phyloP scores from a whole-genome alignment of 2,113 vertebrate genomes.

The Semicossyphus pulcher region DNA sequence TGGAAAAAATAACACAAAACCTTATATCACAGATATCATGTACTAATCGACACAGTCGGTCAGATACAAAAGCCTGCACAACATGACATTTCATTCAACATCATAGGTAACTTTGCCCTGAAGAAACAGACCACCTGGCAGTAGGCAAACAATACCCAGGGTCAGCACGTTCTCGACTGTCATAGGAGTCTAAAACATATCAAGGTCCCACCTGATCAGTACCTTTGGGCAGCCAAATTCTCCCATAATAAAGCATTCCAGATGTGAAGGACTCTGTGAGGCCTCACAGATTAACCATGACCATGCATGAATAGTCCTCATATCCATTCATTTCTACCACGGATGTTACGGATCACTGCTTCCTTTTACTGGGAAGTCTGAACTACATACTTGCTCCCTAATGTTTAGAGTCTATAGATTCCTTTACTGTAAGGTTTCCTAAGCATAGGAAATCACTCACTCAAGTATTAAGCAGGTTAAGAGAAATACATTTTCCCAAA shows the following conservation, averaged over 20 bases:
- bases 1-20: background rate
- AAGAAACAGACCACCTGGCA: background rate
- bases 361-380: background rate
- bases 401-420: background rate
- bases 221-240: background rate
- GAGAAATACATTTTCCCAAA: background rate
- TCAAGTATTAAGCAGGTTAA: background rate
- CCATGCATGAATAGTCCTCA: no score
- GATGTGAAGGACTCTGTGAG: background rate
- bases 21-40: background rate
- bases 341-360: no score
- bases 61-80: background rate
- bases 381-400: no score
- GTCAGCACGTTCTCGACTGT: background rate
- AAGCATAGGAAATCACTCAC: background rate
- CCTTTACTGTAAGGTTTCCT: background rate
- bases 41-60: background rate
- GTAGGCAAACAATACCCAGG: background rate
- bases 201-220: background rate
- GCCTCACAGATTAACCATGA: background rate
- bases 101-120: background rate
- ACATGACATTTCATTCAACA: background rate
- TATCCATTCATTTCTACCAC: no score
- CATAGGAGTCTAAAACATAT: background rate
- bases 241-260: background rate